Percentiles rank a stretch among this genome's conserved stretches.
Conservation (phyloP, 2,797 vertebrate genomes). For the Lacerta agilis region DNA sequence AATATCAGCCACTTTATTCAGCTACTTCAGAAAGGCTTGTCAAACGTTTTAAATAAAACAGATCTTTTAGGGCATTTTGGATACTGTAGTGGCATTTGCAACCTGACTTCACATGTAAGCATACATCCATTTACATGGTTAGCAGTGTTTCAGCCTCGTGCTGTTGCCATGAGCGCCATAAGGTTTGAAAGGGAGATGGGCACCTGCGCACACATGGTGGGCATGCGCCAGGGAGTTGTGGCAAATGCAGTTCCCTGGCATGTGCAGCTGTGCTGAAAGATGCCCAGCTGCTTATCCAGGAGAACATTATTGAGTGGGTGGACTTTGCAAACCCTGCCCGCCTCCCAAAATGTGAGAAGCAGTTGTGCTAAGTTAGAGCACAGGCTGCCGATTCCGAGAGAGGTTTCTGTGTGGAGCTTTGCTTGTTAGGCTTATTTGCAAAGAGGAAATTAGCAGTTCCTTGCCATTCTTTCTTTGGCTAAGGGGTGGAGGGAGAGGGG, state of each 20-base stretch:
- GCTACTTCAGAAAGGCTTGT: background rate
- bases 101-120: background rate
- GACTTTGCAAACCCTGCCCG: background rate
- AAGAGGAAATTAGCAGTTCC: background rate
- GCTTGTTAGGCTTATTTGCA: background rate
- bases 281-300: background rate
- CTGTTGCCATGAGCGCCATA: background rate
- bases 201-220: background rate
- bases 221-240: background rate
- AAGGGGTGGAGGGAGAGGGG: background rate
- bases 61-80: background rate
- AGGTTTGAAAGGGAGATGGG: background rate
- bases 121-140: background rate
- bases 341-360: background rate
- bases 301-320: background rate
- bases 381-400: background rate
- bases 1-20: background rate
- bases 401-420: background rate
- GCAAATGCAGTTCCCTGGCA: background rate
- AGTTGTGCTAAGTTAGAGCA: background rate
- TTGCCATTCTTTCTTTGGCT: background rate
- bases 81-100: background rate
- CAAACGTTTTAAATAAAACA: background rate
- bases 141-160: background rate
- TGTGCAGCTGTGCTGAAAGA: background rate